A percentile compares a stretch with the other conserved stretches of the same genome.
Evolutionary conservation across 2,797 vertebrate genomes (phyloP).

Genomic region (Hemibagrus guttatus): DNA sequence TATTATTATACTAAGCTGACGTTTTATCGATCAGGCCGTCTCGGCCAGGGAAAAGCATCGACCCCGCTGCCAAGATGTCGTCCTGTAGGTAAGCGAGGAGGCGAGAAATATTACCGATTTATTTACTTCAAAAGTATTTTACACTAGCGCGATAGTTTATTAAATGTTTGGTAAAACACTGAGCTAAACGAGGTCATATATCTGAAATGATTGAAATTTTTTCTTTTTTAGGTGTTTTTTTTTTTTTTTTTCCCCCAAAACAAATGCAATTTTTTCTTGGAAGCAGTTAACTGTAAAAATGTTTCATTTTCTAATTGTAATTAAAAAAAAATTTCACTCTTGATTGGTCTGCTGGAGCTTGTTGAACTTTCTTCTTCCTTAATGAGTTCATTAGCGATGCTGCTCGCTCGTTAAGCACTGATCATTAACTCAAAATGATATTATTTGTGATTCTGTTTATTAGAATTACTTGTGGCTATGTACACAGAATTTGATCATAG

Average conservation of each 20-base stretch:
- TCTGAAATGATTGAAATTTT: background rate
- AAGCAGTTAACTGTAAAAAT: background rate
- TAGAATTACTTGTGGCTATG: too few species aligned
- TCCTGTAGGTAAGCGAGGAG: slow-evolving; percentile 84
- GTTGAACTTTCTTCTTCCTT: too few species aligned
- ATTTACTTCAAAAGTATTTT: background rate
- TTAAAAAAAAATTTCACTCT: too few species aligned
- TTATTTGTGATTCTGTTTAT: too few species aligned
- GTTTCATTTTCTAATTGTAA: background rate
- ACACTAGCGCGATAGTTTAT: too few species aligned
- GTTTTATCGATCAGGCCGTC: slow-evolving; percentile 38
- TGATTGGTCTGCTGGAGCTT: too few species aligned
- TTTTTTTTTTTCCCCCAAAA: too few species aligned
- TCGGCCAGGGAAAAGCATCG: slow-evolving; percentile 92
- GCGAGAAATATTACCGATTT: background rate
- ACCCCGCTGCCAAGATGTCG: slow-evolving; percentile 92
- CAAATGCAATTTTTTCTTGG: background rate
- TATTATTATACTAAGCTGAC: slow-evolving; percentile 20
- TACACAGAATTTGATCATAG: too few species aligned
- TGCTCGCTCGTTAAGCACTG: too few species aligned
- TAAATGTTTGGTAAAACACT: background rate
- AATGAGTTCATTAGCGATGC: too few species aligned
- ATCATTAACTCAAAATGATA: too few species aligned
- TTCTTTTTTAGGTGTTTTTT: too few species aligned
- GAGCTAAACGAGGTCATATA: background rate